phyloP scores from a whole-genome alignment of 2,888 invertebrate species.

The Volucella bombylans region DNA sequence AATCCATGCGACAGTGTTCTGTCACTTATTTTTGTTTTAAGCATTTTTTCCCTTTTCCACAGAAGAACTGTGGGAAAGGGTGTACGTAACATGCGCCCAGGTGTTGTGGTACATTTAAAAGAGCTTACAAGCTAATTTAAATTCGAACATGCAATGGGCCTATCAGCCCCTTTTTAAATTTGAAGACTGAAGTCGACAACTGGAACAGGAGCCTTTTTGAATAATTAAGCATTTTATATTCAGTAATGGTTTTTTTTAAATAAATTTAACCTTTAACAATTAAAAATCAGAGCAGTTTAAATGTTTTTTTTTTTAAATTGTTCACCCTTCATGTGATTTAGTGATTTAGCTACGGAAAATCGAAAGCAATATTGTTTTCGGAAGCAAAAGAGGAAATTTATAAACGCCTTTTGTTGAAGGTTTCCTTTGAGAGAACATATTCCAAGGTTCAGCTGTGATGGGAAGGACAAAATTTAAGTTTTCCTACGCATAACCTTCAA shows the following conservation, averaged over 20 bases:
- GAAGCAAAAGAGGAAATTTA: background rate
- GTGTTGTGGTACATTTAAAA: constrained; percentile 61
- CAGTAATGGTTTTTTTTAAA: constrained; percentile 1
- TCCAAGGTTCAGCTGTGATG: too few species aligned
- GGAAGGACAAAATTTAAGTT: too few species aligned
- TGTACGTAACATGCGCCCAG: constrained; percentile 49
- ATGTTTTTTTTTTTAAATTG: background rate
- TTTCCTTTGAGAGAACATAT: too few species aligned
- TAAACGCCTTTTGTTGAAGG: too few species aligned
- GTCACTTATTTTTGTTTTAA: too few species aligned
- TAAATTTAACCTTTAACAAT: constrained; percentile 3
- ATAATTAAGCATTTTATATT: constrained; percentile 26
- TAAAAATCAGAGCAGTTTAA: background rate
- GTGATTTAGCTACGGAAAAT: background rate
- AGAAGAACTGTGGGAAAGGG: constrained; percentile 4
- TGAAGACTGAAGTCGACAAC: background rate
- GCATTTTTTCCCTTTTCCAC: too few species aligned
- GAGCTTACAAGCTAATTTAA: constrained; percentile 62
- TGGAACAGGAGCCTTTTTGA: constrained; percentile 15
- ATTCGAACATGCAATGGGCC: constrained; percentile 59
- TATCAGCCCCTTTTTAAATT: background rate
- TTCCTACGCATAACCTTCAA: too few species aligned
- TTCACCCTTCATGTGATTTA: background rate
- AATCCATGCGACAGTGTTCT: too few species aligned
- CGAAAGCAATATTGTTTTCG: constrained; percentile 15